These are phyloP conservation scores for Trichopria drosophilae DNA, from an alignment of 2,888 invertebrate species.

Conservation along the genomic window DNA sequence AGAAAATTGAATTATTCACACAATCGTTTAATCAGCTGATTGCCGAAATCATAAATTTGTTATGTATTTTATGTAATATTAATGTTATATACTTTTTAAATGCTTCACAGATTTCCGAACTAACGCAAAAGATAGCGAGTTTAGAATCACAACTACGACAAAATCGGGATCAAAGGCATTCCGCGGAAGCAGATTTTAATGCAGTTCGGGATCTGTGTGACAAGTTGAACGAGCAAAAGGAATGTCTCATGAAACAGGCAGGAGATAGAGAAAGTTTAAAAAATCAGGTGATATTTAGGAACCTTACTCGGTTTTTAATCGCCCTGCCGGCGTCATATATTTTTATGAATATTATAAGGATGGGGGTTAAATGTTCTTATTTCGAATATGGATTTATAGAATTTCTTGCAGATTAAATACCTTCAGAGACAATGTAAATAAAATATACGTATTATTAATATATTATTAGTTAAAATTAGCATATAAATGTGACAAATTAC, in stretches of 20 bases:
- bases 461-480: no score
- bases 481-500: no score
- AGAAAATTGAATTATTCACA: not conserved
- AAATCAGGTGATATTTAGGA: conserved; percentile 50
- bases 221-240: conserved; percentile 70
- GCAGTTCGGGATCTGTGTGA: conserved; percentile 66
- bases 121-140: conserved; percentile 61
- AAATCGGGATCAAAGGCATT: conserved; percentile 63
- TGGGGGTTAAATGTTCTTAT: no score
- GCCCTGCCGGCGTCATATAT: no score
- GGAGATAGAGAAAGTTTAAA: conserved; percentile 60
- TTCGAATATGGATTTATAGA: no score
- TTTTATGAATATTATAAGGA: no score
- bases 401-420: no score
- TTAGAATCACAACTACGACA: conserved; percentile 70
- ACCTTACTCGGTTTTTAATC: no score
- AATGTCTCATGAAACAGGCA: conserved; percentile 64
- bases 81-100: not conserved
- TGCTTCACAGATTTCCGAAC: conserved; percentile 59
- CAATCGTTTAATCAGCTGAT: not conserved
- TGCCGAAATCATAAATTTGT: no score
- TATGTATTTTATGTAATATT: no score
- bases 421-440: no score
- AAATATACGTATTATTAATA: no score
- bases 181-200: conserved; percentile 66